These are phyloP conservation scores for Crocallis elinguaria DNA, from an alignment of 2,888 invertebrate species.

Conservation along the genomic window DNA sequence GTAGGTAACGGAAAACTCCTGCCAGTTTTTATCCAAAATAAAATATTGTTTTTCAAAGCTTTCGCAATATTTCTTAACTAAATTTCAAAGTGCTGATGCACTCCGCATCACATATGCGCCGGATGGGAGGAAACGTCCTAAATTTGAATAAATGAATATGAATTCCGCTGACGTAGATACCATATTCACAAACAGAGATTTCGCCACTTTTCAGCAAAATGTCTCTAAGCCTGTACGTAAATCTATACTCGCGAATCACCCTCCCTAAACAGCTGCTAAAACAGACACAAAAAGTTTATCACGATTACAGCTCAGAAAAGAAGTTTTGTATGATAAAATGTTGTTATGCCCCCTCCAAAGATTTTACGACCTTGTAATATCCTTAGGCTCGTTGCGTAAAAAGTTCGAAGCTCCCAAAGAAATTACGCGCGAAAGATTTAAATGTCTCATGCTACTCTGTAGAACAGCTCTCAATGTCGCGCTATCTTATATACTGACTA, in stretches of 20 bases:
- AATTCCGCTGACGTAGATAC: slow-evolving; percentile 15
- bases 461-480: not conserved
- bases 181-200: not conserved
- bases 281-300: not conserved
- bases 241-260: not conserved
- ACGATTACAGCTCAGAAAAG: not conserved
- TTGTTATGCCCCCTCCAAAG: slow-evolving; percentile 5
- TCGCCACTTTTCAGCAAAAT: not conserved
- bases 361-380: slow-evolving; percentile 13
- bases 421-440: slow-evolving; percentile 1
- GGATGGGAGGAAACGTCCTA: slow-evolving; percentile 18
- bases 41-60: not conserved
- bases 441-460: too few relatives aligned
- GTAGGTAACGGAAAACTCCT: not conserved
- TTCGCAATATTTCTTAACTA: not conserved
- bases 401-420: slow-evolving; percentile 16
- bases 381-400: slow-evolving; percentile 5
- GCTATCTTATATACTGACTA: slow-evolving; percentile 31
- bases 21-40: not conserved
- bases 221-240: not conserved
- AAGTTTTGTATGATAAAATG: slow-evolving; percentile 8
- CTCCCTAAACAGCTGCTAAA: not conserved
- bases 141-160: slow-evolving; percentile 27
- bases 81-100: slow-evolving; percentile 5
- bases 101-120: slow-evolving; percentile 12